Percentiles rank a stretch among this genome's conserved stretches.
These are phyloP conservation scores for Solea solea DNA, from an alignment of 2,113 vertebrate species.

Conservation along the genomic window DNA sequence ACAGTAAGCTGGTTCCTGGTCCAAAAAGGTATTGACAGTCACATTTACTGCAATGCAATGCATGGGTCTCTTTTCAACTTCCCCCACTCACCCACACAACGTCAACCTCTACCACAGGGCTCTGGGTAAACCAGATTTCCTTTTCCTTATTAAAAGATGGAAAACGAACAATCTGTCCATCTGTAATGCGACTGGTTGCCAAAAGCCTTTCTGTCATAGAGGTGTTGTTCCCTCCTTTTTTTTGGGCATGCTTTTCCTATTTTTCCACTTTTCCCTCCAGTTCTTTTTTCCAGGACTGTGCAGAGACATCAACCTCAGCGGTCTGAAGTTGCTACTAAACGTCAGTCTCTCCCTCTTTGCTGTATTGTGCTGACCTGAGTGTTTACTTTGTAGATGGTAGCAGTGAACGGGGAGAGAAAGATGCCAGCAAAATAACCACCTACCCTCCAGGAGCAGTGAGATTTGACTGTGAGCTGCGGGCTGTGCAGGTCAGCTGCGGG, in stretches of 20 bases:
- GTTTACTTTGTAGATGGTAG: constrained; percentile 88
- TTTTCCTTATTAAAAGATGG: constrained; percentile 17
- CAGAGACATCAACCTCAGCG: constrained; percentile 49
- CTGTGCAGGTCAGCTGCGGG: constrained; percentile 97
- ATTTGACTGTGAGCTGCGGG: constrained; percentile 94
- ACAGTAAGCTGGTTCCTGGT: constrained; percentile 42
- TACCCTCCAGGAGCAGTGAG: constrained; percentile 94
- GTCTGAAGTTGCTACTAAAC: constrained; percentile 47
- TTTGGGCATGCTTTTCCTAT: constrained; percentile 48
- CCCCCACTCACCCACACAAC: constrained; percentile 15
- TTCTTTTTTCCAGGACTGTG: constrained; percentile 63
- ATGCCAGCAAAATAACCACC: constrained; percentile 98
- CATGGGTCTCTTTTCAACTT: constrained; percentile 34
- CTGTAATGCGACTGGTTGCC: constrained; percentile 39
- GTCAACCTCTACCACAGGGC: constrained; percentile 42
- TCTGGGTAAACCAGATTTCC: constrained; percentile 45
- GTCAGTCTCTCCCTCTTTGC: constrained; percentile 10
- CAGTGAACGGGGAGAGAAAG: constrained; percentile 96
- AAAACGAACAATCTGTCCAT: not conserved
- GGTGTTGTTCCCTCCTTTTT: constrained; percentile 20
- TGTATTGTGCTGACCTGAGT: constrained; percentile 42
- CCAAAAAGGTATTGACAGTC: constrained; percentile 31
- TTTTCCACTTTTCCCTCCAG: constrained; percentile 42
- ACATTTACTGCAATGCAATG: constrained; percentile 34
- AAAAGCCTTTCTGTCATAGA: constrained; percentile 46